A percentile compares a stretch with the other conserved stretches of the same genome.
Conservation (phyloP, 1,140 invertebrate species). For the Pseudomyrmex pallidus region DNA sequence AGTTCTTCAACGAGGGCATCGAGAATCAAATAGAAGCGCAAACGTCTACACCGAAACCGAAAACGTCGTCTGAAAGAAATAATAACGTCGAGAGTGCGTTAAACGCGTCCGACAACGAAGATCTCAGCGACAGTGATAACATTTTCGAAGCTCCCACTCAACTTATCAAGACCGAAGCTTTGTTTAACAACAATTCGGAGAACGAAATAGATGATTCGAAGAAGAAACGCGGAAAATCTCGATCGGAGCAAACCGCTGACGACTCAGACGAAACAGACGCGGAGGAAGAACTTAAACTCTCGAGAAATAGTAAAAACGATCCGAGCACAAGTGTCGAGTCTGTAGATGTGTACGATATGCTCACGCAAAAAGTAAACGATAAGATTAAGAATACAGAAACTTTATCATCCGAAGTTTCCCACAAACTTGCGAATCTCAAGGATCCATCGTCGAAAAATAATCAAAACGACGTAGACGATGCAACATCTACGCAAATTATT, state of each 20-base stretch:
- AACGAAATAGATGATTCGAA: not conserved
- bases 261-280: conserved; percentile 59
- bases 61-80: not conserved
- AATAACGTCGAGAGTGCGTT: conserved; percentile 19
- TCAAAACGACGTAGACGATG: conserved; percentile 1
- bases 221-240: not conserved
- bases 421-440: not conserved
- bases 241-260: conserved; percentile 10
- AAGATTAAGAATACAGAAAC: not conserved
- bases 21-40: not conserved
- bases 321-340: conserved; percentile 55
- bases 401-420: not conserved
- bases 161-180: not conserved
- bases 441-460: not conserved
- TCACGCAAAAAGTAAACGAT: conserved; percentile 63
- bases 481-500: conserved; percentile 53
- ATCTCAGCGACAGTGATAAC: not conserved
- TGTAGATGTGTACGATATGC: conserved; percentile 66
- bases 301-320: conserved; percentile 37
- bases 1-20: conserved; percentile 12
- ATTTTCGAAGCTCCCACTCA: not conserved
- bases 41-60: not conserved
- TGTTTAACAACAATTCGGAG: not conserved
- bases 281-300: conserved; percentile 57
- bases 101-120: conserved; percentile 18